These are phyloP conservation scores for Dallia pectoralis DNA, from an alignment of 2,797 vertebrate species.

Conservation along the genomic window DNA sequence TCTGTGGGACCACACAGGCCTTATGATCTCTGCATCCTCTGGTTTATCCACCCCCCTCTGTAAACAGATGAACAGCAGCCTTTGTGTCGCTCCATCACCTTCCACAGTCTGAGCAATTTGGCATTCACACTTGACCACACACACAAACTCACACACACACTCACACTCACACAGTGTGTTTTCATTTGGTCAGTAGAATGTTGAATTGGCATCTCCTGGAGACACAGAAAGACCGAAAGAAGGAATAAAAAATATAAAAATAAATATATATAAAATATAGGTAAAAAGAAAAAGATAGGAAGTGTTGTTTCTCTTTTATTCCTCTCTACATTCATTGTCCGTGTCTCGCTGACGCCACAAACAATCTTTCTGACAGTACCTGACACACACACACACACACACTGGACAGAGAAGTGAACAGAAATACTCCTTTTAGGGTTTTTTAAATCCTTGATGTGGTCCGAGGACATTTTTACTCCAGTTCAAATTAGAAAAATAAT, in stretches of 20 bases:
- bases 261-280: neutral
- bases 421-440: too few species aligned
- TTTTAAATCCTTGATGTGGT: too few species aligned
- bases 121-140: slow-evolving; percentile 58
- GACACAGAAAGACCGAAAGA: neutral
- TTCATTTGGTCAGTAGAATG: neutral
- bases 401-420: neutral
- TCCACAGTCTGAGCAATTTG: slow-evolving; percentile 55
- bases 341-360: too few species aligned
- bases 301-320: neutral
- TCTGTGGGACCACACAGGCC: too few species aligned
- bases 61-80: slow-evolving; percentile 61
- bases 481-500: neutral
- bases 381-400: slow-evolving; percentile 16
- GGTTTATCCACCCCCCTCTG: neutral
- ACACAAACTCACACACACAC: neutral
- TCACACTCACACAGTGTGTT: neutral
- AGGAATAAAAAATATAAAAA: neutral
- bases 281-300: slow-evolving; percentile 12
- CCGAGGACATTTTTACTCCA: too few species aligned
- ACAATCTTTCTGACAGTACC: neutral
- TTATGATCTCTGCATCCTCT: neutral
- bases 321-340: too few species aligned
- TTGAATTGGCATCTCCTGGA: slow-evolving; percentile 21
- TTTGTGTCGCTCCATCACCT: slow-evolving; percentile 61